These are phyloP conservation scores for Heloderma charlesbogerti DNA, from an alignment of 2,113 vertebrate species.

Conservation along the genomic window DNA sequence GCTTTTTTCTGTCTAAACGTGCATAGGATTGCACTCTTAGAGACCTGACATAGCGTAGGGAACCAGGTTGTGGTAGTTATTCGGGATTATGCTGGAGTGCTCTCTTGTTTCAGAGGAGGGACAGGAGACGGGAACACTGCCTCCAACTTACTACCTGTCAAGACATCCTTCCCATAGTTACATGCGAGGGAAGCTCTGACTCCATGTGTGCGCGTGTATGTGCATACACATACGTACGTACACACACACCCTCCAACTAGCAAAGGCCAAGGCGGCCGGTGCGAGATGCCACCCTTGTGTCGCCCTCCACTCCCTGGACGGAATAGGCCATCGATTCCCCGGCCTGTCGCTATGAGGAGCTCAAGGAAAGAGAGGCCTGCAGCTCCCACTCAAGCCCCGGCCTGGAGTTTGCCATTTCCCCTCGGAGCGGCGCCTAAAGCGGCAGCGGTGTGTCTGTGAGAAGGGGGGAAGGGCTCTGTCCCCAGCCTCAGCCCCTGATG, in stretches of 20 bases:
- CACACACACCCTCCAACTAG: not conserved
- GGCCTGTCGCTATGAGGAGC: conserved; percentile 78
- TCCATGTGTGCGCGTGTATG: not conserved
- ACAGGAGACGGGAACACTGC: not conserved
- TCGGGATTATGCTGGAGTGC: not conserved
- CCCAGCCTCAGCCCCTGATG: not conserved
- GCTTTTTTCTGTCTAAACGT: too few species aligned
- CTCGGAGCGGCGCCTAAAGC: conserved; percentile 41
- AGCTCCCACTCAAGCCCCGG: conserved; percentile 76
- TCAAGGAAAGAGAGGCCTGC: conserved; percentile 79
- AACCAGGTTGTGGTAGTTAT: not conserved
- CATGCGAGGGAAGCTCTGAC: not conserved
- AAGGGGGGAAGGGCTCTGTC: not conserved
- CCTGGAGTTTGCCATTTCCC: conserved; percentile 76
- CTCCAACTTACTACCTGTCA: not conserved
- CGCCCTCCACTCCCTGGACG: conserved; percentile 55
- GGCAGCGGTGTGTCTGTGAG: not conserved
- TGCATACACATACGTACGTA: not conserved
- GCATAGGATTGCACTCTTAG: too few species aligned
- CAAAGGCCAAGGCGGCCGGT: not conserved
- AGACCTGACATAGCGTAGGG: not conserved
- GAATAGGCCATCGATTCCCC: conserved; percentile 78
- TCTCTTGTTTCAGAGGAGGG: too few species aligned
- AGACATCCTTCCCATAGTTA: not conserved
- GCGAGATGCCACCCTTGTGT: not conserved